Conservation (phyloP, 2,797 vertebrate genomes). For the Falco berigora region DNA sequence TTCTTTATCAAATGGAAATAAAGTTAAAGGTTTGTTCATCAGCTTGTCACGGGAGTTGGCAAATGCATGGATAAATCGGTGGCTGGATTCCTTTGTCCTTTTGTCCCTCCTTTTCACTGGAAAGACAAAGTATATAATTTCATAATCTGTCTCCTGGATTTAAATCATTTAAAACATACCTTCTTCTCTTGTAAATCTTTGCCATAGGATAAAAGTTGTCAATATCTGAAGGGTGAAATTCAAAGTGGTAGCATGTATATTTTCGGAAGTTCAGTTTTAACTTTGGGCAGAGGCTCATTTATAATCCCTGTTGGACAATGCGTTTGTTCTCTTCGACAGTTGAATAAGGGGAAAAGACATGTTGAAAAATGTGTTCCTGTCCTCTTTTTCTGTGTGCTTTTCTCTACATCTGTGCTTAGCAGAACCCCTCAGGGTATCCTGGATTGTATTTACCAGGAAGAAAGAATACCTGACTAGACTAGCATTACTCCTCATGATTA, state of each 20-base stretch:
- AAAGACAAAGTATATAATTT: neutral
- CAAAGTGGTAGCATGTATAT: neutral
- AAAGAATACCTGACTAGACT: conserved; percentile 66
- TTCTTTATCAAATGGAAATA: neutral
- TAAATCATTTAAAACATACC: neutral
- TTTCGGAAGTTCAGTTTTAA: conserved; percentile 31
- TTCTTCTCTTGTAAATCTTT: neutral
- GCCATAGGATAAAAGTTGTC: neutral
- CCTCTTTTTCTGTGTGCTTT: conserved; percentile 50
- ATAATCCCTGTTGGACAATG: conserved; percentile 59
- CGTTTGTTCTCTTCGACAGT: conserved; percentile 61
- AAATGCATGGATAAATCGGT: neutral
- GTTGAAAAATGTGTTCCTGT: conserved; percentile 70
- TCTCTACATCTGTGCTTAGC: conserved; percentile 61
- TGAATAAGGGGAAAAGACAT: conserved; percentile 65
- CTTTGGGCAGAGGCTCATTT: conserved; percentile 52
- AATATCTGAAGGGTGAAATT: neutral
- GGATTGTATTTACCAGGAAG: conserved; percentile 57
- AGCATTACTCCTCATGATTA: conserved; percentile 44
- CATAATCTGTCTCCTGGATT: neutral
- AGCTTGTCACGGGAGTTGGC: neutral
- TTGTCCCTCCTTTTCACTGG: neutral
- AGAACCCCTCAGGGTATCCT: conserved; percentile 59
- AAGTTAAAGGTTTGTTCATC: neutral
- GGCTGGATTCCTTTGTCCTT: neutral